Percentiles rank a stretch among this genome's conserved stretches.
These are phyloP conservation scores for Schrankia costaestrigalis DNA, from an alignment of 2,888 invertebrate species.

Conservation along the genomic window DNA sequence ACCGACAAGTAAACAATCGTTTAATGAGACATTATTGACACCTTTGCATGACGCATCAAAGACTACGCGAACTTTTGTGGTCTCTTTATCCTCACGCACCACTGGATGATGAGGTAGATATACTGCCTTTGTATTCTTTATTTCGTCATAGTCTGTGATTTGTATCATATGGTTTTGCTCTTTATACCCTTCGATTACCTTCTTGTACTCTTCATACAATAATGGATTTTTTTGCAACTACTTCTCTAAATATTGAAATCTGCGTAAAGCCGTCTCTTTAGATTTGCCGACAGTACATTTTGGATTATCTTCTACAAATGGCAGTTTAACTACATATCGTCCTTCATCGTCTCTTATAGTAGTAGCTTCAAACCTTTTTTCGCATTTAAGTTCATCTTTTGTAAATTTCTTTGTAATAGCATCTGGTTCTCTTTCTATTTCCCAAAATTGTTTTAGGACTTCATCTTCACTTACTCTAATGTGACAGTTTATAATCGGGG, in stretches of 20 bases:
- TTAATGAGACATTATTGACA: slow-evolving; percentile 5
- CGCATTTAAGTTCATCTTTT: background rate
- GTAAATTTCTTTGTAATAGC: background rate
- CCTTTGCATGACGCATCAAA: slow-evolving; percentile 9
- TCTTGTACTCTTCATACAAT: background rate
- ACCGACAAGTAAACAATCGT: slow-evolving; percentile 8
- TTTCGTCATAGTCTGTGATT: slow-evolving; percentile 6
- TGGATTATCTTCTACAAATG: background rate
- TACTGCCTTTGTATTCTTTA: slow-evolving; percentile 2
- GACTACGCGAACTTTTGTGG: slow-evolving; percentile 8
- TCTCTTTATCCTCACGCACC: slow-evolving; percentile 6
- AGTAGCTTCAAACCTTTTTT: background rate
- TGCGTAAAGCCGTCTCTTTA: background rate
- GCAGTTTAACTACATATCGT: background rate
- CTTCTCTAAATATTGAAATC: background rate
- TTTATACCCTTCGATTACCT: background rate
- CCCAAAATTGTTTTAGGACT: background rate
- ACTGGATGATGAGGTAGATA: slow-evolving; percentile 12
- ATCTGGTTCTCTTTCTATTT: background rate
- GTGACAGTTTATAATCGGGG: background rate
- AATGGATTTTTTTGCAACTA: background rate
- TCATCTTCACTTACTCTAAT: background rate
- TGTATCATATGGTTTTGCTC: slow-evolving; percentile 6
- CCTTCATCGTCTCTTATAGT: background rate
- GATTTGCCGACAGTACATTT: background rate